These are phyloP conservation scores for Kuschelorhynchus macadamiae DNA, from an alignment of 2,888 invertebrate species.

Conservation along the genomic window DNA sequence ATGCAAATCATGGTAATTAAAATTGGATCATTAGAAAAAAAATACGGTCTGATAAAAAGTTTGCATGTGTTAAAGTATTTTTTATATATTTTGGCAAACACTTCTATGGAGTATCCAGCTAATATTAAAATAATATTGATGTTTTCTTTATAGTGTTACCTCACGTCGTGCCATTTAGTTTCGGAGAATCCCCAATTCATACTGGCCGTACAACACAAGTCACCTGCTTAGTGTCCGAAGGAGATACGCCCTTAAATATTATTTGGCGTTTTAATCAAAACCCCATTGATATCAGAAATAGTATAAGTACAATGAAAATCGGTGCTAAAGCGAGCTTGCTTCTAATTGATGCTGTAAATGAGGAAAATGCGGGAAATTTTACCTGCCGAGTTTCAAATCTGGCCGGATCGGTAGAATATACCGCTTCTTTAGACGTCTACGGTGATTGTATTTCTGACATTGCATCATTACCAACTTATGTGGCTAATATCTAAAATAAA, in stretches of 20 bases:
- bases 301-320: slow-evolving; percentile 65
- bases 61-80: too few relatives aligned
- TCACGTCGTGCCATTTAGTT: slow-evolving; percentile 85
- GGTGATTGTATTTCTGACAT: slow-evolving; percentile 56
- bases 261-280: slow-evolving; percentile 71
- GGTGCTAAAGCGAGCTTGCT: slow-evolving; percentile 69
- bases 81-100: slow-evolving; percentile 81
- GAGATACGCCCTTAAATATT: slow-evolving; percentile 73
- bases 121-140: too few relatives aligned
- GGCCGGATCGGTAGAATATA: slow-evolving; percentile 65
- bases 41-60: too few relatives aligned
- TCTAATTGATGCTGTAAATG: slow-evolving; percentile 65
- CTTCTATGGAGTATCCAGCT: too few relatives aligned
- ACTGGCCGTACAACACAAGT: slow-evolving; percentile 86
- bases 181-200: slow-evolving; percentile 82
- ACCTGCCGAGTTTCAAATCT: slow-evolving; percentile 66
- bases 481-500: slow-evolving; percentile 12
- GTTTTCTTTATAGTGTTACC: slow-evolving; percentile 80
- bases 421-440: slow-evolving; percentile 65
- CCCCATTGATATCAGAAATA: slow-evolving; percentile 62
- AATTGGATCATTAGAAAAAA: too few relatives aligned
- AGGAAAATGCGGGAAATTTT: slow-evolving; percentile 67
- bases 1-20: too few relatives aligned
- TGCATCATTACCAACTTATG: slow-evolving; percentile 14
- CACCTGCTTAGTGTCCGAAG: slow-evolving; percentile 76